Evolutionary conservation across 2,113 vertebrate genomes (phyloP).

Genomic region (Toxotes chatareus): DNA sequence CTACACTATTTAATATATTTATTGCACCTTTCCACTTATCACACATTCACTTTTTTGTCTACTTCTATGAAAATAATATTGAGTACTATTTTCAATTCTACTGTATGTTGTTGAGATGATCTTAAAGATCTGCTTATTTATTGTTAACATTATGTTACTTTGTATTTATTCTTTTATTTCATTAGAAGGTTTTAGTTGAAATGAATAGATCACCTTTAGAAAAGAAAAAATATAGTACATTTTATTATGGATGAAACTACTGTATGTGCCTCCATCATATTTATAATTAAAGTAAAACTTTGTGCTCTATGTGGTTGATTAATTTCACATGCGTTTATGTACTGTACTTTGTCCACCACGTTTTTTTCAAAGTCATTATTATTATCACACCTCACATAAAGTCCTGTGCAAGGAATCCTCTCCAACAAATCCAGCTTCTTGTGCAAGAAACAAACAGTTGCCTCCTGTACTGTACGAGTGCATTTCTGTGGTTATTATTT

Average conservation of each 20-base stretch:
- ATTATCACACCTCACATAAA: constrained; percentile 1
- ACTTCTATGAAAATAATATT: constrained; percentile 25
- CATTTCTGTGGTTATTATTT: constrained; percentile 25
- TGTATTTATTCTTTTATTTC: constrained; percentile 59
- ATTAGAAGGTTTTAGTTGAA: not conserved
- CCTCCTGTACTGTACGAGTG: constrained; percentile 39
- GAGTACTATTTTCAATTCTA: constrained; percentile 25
- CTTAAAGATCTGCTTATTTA: constrained; percentile 41
- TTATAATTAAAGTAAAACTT: not conserved
- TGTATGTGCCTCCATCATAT: constrained; percentile 27
- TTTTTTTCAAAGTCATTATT: constrained; percentile 16
- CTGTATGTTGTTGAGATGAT: constrained; percentile 12
- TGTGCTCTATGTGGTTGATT: constrained; percentile 32
- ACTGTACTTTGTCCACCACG: not conserved
- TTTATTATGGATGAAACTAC: constrained; percentile 23
- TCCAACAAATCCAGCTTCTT: constrained; percentile 3
- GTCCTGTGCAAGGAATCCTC: not conserved
- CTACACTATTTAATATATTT: constrained; percentile 32
- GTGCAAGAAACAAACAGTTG: constrained; percentile 38
- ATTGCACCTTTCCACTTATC: constrained; percentile 12
- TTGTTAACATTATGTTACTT: constrained; percentile 42
- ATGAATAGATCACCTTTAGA: constrained; percentile 26
- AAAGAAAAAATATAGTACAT: constrained; percentile 10
- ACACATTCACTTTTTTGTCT: constrained; percentile 25
- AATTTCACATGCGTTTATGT: constrained; percentile 16